phyloP scores from a whole-genome alignment of 2,797 vertebrate genomes.

The Pseudocheirus occidentalis region DNA sequence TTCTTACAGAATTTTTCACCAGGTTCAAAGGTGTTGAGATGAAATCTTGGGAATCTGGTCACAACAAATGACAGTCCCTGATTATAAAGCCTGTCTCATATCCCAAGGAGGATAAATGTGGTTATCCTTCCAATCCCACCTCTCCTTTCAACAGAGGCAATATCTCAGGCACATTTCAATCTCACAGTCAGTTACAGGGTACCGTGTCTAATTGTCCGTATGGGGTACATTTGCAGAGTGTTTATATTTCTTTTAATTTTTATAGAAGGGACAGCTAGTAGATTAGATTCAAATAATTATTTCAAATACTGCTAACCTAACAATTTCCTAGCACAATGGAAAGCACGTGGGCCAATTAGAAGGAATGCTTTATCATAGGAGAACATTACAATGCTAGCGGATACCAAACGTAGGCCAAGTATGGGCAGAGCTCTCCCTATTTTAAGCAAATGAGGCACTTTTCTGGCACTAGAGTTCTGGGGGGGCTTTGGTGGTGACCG shows the following conservation, averaged over 20 bases:
- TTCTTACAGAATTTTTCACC: conserved; percentile 41
- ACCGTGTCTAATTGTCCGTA: conserved; percentile 27
- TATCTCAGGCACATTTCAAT: not conserved
- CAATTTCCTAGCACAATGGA: conserved; percentile 64
- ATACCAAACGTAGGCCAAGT: conserved; percentile 45
- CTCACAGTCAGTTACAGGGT: conserved; percentile 43
- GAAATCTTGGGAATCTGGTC: conserved; percentile 41
- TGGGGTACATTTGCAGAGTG: conserved; percentile 53
- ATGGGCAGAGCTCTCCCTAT: not conserved
- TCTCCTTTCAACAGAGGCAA: not conserved
- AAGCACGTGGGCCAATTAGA: conserved; percentile 72
- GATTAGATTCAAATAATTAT: conserved; percentile 73
- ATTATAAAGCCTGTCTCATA: conserved; percentile 50
- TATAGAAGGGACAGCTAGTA: conserved; percentile 58
- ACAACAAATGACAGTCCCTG: conserved; percentile 30
- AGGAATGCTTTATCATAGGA: conserved; percentile 60
- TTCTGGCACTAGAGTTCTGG: not conserved
- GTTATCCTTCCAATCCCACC: not conserved
- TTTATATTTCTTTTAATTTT: conserved; percentile 71
- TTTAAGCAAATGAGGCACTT: conserved; percentile 19
- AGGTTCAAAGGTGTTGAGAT: not conserved
- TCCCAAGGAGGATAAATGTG: not conserved
- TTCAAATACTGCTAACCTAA: conserved; percentile 72
- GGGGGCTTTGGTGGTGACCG: not conserved
- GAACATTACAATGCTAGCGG: conserved; percentile 66